Evolutionary conservation across 1,140 invertebrate genomes (phyloP).

Genomic region (Metaphire vulgaris): DNA sequence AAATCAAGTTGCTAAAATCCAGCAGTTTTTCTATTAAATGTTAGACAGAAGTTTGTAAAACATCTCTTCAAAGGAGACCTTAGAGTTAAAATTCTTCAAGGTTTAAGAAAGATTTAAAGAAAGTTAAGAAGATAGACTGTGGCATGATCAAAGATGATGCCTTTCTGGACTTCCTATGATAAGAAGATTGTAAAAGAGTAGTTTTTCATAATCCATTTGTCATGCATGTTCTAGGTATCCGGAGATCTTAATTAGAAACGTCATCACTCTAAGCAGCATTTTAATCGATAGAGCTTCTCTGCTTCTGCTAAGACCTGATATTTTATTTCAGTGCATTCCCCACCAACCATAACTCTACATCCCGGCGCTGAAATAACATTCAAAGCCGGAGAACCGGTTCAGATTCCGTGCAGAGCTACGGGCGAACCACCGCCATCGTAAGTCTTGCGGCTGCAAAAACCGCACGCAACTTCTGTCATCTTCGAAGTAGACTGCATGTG

Average conservation of each 20-base stretch:
- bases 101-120: too few relatives aligned
- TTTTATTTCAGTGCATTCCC: constrained; percentile 27
- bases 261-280: neutral
- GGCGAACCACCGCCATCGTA: constrained; percentile 38
- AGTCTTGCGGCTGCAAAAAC: neutral
- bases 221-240: too few relatives aligned
- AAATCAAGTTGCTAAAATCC: too few relatives aligned
- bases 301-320: neutral
- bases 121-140: too few relatives aligned
- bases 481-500: too few relatives aligned
- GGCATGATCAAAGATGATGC: neutral
- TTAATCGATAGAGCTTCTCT: neutral
- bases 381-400: constrained; percentile 38
- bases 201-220: neutral
- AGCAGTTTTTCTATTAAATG: too few relatives aligned
- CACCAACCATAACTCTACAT: constrained; percentile 37
- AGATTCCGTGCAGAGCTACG: constrained; percentile 38
- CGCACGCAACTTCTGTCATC: neutral
- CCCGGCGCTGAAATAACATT: constrained; percentile 35
- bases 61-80: too few relatives aligned
- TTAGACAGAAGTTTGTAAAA: too few relatives aligned
- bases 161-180: neutral
- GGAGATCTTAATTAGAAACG: too few relatives aligned
- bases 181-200: neutral
- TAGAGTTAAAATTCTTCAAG: too few relatives aligned